These are phyloP conservation scores for Notarius quadriscutis DNA, from an alignment of 2,113 vertebrate genomes.

Conservation along the genomic window DNA sequence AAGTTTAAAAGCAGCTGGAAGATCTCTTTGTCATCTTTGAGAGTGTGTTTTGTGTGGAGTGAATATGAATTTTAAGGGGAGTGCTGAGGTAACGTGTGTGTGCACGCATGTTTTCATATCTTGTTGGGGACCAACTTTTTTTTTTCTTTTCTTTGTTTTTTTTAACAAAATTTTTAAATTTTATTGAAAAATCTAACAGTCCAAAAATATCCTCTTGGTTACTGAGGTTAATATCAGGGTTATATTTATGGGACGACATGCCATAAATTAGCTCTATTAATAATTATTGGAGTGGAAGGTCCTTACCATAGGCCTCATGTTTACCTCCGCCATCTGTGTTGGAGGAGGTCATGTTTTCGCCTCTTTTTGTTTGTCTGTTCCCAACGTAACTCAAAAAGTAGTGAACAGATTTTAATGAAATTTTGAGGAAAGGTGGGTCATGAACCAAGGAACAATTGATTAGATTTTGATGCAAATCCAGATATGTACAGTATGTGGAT, in stretches of 20 bases:
- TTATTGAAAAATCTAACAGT: not conserved
- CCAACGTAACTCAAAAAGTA: too few relatives aligned
- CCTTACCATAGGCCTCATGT: not conserved
- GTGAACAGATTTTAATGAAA: too few relatives aligned
- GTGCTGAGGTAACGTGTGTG: not conserved
- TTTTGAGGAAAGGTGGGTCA: too few relatives aligned
- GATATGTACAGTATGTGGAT: too few relatives aligned
- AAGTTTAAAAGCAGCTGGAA: constrained; percentile 37
- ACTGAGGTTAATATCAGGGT: not conserved
- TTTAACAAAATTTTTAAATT: not conserved
- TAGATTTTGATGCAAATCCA: too few relatives aligned
- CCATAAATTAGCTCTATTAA: not conserved
- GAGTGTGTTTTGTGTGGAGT: constrained; percentile 16
- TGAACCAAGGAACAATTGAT: too few relatives aligned
- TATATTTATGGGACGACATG: not conserved
- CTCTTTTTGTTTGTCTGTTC: too few relatives aligned
- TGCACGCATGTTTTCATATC: not conserved
- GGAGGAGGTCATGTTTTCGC: too few relatives aligned
- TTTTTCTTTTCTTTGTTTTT: not conserved
- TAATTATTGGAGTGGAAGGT: not conserved
- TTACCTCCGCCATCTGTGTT: too few relatives aligned
- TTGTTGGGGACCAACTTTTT: not conserved
- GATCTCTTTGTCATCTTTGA: constrained; percentile 29
- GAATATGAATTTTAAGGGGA: not conserved
- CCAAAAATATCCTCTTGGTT: not conserved